A percentile compares a stretch with the other conserved stretches of the same genome.
These are phyloP conservation scores for Argyrosomus japonicus DNA, from an alignment of 2,113 vertebrate genomes.

Conservation along the genomic window DNA sequence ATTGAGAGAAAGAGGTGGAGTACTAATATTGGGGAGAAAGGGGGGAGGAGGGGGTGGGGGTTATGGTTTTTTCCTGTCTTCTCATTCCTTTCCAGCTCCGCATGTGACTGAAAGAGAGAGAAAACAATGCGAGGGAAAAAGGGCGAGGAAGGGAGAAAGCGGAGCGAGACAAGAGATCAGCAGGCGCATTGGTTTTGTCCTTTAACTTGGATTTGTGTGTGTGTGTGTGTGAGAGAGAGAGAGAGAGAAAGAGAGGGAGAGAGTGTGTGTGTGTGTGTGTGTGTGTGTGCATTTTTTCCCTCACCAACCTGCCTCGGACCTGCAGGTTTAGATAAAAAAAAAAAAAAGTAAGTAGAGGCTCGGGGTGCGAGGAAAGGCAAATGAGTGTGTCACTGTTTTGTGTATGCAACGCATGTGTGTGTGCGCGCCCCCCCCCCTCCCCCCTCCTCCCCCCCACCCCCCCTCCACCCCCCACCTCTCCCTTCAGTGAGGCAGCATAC, in stretches of 20 bases:
- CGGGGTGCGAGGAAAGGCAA: conserved; percentile 29
- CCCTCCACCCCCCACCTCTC: background rate
- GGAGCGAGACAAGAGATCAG: conserved; percentile 69
- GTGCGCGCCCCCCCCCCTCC: conserved; percentile 28
- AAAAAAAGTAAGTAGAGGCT: conserved; percentile 62
- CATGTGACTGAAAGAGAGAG: conserved; percentile 72
- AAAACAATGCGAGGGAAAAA: conserved; percentile 68
- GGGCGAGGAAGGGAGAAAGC: conserved; percentile 66
- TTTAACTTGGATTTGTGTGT: conserved; percentile 58
- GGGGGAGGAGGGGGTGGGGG: background rate
- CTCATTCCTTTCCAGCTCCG: conserved; percentile 67
- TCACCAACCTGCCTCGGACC: conserved; percentile 51
- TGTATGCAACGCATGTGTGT: background rate
- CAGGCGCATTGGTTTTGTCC: conserved; percentile 54
- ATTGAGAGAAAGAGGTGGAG: conserved; percentile 66
- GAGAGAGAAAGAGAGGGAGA: background rate
- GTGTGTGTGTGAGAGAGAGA: conserved; percentile 16
- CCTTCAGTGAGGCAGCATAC: conserved; percentile 73
- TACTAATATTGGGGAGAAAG: conserved; percentile 44
- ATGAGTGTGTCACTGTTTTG: conserved; percentile 34
- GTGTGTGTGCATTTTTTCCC: conserved; percentile 27
- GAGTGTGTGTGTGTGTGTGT: background rate
- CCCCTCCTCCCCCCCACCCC: conserved; percentile 18
- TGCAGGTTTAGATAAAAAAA: conserved; percentile 58
- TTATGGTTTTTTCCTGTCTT: conserved; percentile 51